These are phyloP conservation scores for Apamea epomidion DNA, from an alignment of 2,888 invertebrate species.

Conservation along the genomic window DNA sequence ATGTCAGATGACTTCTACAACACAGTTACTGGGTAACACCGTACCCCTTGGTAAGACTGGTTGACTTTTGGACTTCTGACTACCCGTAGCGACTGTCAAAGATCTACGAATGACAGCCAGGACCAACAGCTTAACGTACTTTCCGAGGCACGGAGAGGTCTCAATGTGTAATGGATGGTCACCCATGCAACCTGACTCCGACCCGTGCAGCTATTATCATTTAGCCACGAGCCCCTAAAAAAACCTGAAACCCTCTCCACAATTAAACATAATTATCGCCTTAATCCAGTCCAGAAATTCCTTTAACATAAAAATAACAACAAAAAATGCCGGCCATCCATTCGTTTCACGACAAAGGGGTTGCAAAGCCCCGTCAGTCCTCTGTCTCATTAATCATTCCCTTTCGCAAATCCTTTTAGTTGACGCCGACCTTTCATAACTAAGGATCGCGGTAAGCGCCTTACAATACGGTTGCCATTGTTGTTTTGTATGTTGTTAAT, in stretches of 20 bases:
- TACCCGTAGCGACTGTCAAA: too few relatives aligned
- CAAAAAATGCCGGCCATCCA: constrained; percentile 41
- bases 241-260: background rate
- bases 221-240: background rate
- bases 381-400: constrained; percentile 76
- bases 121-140: too few relatives aligned
- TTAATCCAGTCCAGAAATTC: constrained; percentile 40
- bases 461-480: constrained; percentile 63
- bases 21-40: too few relatives aligned
- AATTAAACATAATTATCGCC: background rate
- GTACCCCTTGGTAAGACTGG: background rate
- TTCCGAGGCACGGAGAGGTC: too few relatives aligned
- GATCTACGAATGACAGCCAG: too few relatives aligned
- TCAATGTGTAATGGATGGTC: too few relatives aligned
- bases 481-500: constrained; percentile 31
- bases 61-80: background rate
- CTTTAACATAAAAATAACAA: constrained; percentile 21
- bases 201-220: background rate
- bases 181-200: background rate
- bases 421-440: constrained; percentile 71
- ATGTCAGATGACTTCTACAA: too few relatives aligned
- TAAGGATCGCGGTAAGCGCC: constrained; percentile 71
- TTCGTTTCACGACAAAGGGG: constrained; percentile 61
- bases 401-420: constrained; percentile 76
- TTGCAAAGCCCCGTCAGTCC: constrained; percentile 68